Base-by-base conservation (phyloP, 1,140 invertebrate genomes). In the Drosophila kohkoa region DNA sequence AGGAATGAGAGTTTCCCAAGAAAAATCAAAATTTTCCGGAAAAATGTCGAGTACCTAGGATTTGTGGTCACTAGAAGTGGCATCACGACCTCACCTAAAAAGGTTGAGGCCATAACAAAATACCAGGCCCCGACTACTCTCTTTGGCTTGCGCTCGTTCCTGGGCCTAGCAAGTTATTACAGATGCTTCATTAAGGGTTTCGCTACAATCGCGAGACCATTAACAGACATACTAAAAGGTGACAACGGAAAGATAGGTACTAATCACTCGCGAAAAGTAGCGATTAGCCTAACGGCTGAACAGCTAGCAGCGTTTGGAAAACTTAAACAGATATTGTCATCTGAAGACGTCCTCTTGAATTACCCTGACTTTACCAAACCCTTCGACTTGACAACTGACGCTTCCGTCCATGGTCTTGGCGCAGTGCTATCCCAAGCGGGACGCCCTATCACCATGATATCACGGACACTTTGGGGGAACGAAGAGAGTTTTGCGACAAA, bases 401-500 rank as follows among this genome's bases (percentile, higher is more conserved):
- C 57, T 8, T 62, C 69, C 16, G 49, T 15, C 4, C 4, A n/a
- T 5, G 52, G 68, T 32, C 32, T 68, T n/a, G 71, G 64, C 1
- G 55, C 55, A 11, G 64, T 68, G 2, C 10, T 74, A 4, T 59
- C 62, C 3, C 60, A 71, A 16, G 25, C 59, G 4, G 55, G 41
- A 3, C 38, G 57, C 15, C 71, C 49, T 2, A 62, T 74, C 30
- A 68, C 73, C 1, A 58, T 75, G 35, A 70, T 64, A 11, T 75
- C 66, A 0, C 13, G 66, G 0, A 64, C 73, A 6, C 20, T 25
- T 75, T 16, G 20, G 16, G 1, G 60, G 60, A 48, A 52, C 38
- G 13, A 25, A 25, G 43, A 72, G n/a, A n/a, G 59, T 2, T 43
- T 25, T 25, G 52, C 69, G 13, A 65, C 43, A 28, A 64, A 64